These are phyloP conservation scores for Centrocercus urophasianus DNA, from an alignment of 2,113 vertebrate genomes.

Conservation along the genomic window DNA sequence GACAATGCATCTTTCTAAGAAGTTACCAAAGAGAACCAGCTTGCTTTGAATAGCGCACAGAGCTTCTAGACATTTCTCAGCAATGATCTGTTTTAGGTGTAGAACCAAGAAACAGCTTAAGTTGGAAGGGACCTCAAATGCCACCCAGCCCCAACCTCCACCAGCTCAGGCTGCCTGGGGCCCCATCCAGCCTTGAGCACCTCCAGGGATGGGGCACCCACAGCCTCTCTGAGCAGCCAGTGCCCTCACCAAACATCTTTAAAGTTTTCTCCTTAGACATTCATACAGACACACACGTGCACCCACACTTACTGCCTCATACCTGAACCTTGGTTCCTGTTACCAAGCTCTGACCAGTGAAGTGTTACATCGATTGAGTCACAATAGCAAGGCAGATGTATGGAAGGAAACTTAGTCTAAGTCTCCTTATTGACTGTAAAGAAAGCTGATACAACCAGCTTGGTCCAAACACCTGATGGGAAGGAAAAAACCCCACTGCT, in stretches of 20 bases:
- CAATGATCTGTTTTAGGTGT: not conserved
- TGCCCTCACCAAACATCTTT: not conserved
- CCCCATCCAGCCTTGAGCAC: not conserved
- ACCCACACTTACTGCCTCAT: no score
- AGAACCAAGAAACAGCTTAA: not conserved
- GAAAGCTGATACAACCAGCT: not conserved
- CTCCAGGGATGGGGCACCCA: not conserved
- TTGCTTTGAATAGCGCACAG: not conserved
- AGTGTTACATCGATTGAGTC: not conserved
- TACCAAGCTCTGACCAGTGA: not conserved
- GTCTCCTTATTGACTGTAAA: not conserved
- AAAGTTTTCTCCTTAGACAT: not conserved
- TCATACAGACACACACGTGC: rapidly evolving
- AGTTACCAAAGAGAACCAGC: not conserved
- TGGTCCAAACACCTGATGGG: not conserved
- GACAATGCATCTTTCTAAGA: not conserved
- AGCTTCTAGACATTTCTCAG: not conserved
- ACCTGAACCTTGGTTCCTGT: not conserved
- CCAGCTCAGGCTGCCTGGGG: no score
- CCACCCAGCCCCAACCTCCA: not conserved
- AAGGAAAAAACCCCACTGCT: not conserved
- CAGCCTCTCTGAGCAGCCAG: not conserved
- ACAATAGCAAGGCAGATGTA: rapidly evolving
- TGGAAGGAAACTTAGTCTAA: not conserved
- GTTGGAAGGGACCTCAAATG: not conserved